A percentile compares a stretch with the other conserved stretches of the same genome.
phyloP scores from a whole-genome alignment of 2,797 vertebrate genomes.

The Anguilla pacifica region DNA sequence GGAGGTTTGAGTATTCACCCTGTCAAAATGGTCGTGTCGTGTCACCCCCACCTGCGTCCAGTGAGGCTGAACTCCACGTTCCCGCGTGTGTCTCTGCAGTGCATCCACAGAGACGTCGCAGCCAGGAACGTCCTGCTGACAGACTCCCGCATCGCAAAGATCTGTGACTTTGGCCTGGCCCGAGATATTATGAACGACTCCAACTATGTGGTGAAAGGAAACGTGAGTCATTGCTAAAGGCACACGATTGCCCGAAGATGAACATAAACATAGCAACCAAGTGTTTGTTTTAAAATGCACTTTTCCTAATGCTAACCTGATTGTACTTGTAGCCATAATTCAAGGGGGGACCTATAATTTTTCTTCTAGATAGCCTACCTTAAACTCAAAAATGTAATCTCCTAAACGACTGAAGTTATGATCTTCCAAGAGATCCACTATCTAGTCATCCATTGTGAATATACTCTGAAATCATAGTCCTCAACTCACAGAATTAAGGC shows the following conservation, averaged over 20 bases:
- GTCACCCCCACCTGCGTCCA: not conserved
- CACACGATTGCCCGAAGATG: not conserved
- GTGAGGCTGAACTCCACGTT: constrained; percentile 20
- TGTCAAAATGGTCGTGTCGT: not conserved
- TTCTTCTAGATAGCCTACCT: not conserved
- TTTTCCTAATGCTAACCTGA: not conserved
- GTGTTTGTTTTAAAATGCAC: not conserved
- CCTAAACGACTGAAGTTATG: not conserved
- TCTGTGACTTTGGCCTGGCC: constrained; percentile 95
- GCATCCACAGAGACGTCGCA: constrained; percentile 94
- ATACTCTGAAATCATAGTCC: not conserved
- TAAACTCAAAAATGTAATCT: not conserved
- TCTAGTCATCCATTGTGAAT: not conserved
- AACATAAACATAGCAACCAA: not conserved
- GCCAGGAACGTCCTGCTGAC: constrained; percentile 90
- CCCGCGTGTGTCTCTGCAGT: constrained; percentile 66
- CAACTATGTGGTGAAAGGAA: constrained; percentile 95
- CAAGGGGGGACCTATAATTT: not conserved
- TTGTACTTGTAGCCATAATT: not conserved
- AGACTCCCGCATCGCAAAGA: constrained; percentile 81
- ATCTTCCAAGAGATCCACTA: not conserved
- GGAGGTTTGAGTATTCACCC: not conserved
- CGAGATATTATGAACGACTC: constrained; percentile 91
- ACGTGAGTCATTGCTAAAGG: constrained; percentile 72
- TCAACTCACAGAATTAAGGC: not conserved